phyloP scores from a whole-genome alignment of 1,140 invertebrate species.

The Papilio glaucus region DNA sequence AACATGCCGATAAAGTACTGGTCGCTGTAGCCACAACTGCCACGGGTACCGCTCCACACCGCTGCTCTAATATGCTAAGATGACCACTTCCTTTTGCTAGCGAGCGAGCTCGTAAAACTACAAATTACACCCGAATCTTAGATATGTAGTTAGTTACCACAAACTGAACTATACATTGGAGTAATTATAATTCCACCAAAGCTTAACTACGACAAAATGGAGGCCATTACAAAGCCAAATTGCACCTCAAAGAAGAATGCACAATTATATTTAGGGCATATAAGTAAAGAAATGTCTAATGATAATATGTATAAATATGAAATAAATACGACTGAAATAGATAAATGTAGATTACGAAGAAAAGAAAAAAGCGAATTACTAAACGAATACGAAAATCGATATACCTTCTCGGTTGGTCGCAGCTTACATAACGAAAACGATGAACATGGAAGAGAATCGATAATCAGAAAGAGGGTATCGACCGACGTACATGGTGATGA shows the following conservation, averaged over 20 bases:
- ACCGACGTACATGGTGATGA: constrained; percentile 63
- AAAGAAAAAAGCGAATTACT: constrained; percentile 57
- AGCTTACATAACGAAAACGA: constrained; percentile 61
- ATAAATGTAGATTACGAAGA: constrained; percentile 66
- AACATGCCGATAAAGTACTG: constrained; percentile 68
- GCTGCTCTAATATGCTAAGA: constrained; percentile 57
- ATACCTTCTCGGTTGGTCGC: constrained; percentile 46
- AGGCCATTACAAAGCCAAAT: constrained; percentile 43
- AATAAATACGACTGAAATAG: constrained; percentile 70
- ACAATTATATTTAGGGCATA: constrained; percentile 45
- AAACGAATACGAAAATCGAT: constrained; percentile 59
- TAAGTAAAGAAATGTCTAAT: constrained; percentile 52
- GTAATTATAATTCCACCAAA: constrained; percentile 19
- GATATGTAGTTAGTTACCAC: constrained; percentile 34
- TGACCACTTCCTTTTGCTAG: constrained; percentile 49
- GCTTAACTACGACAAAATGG: constrained; percentile 30
- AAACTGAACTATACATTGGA: constrained; percentile 8
- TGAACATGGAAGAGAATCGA: constrained; percentile 71
- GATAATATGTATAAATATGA: constrained; percentile 61
- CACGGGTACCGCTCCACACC: constrained; percentile 41
- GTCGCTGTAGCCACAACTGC: constrained; percentile 52
- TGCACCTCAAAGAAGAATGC: constrained; percentile 45
- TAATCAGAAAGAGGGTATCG: constrained; percentile 63
- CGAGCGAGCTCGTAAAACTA: constrained; percentile 13
- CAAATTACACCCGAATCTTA: constrained; percentile 19